A percentile compares a stretch with the other conserved stretches of the same genome.
Evolutionary conservation across 2,113 vertebrate species (phyloP).

Genomic region (Glaucidium brasilianum): DNA sequence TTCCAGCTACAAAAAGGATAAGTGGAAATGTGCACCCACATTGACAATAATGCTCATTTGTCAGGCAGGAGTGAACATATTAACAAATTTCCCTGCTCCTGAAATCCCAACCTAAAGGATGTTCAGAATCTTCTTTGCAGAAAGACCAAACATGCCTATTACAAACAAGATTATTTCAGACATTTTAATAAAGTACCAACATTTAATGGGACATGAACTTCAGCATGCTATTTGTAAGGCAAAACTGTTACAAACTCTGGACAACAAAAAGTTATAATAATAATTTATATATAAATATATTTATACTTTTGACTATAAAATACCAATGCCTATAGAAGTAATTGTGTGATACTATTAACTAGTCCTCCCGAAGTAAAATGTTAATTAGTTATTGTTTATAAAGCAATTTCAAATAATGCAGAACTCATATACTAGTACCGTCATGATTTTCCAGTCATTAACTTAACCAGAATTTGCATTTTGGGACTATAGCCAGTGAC

Average conservation of each 20-base stretch:
- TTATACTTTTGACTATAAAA: constrained; percentile 11
- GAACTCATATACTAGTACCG: constrained; percentile 62
- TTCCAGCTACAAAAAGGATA: constrained; percentile 69
- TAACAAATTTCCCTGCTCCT: constrained; percentile 43
- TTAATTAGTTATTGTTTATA: constrained; percentile 83
- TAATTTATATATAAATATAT: no score
- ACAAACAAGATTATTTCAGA: constrained; percentile 22
- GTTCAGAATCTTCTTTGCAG: constrained; percentile 12
- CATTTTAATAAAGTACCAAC: constrained; percentile 31
- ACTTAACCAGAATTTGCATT: constrained; percentile 83
- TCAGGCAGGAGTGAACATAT: constrained; percentile 56
- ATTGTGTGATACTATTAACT: constrained; percentile 55
- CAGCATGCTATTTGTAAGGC: not conserved
- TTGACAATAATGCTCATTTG: constrained; percentile 64
- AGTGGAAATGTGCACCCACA: constrained; percentile 59
- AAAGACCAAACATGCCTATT: constrained; percentile 5
- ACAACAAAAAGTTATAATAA: not conserved
- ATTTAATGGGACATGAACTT: constrained; percentile 52
- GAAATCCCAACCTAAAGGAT: constrained; percentile 29
- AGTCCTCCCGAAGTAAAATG: constrained; percentile 49
- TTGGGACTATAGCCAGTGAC: constrained; percentile 81
- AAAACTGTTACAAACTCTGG: not conserved
- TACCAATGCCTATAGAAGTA: constrained; percentile 34
- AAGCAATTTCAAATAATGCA: constrained; percentile 73
- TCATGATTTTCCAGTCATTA: constrained; percentile 83